Base-by-base conservation (phyloP, 2,888 invertebrate species). In the Caenorhabditis virilis region DNA sequence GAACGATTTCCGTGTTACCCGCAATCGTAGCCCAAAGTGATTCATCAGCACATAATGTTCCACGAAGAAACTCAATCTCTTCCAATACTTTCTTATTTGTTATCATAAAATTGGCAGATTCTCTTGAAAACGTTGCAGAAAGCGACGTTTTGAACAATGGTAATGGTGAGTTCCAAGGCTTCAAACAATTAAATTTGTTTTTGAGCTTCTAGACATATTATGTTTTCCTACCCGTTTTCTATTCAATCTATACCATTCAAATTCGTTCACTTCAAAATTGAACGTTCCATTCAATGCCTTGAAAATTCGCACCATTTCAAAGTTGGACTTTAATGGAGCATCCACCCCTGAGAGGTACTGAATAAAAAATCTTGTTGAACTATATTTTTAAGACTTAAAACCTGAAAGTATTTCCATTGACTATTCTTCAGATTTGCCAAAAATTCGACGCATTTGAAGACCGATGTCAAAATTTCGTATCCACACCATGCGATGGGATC, bases 331-430 rank as follows among this genome's bases (percentile, higher is more conserved):
- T 26, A 73, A 26, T 15, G 73, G 73, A 15, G 58, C 66, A 41
- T 73, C 73, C 9, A 63, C 61, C 16, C 73, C 73, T 13, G 70
- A 63, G 11, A 73, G 48, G 36, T 73, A 73, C 60, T 72, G 50
- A 16, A 63, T 49, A 0, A 23, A 22, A 1, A 7, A 4, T 15
- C 11, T 11, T 48, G 39, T 36, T 36, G n/a, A n/a, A n/a, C n/a
- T n/a, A n/a, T n/a, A n/a, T n/a, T n/a, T n/a, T n/a, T n/a, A 36
- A 5, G n/a, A n/a, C 16, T 15, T 7, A n/a, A n/a, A n/a, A 68
- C 68, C 55, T 69, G 70, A 50, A 45, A 71, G 35, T 71, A 71
- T 46, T 56, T 52, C 71, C 71, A 71, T 20, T 57, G 38, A 18
- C 46, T 35, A 0, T 6, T 56, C 18, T n/a, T n/a, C 30, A 43